Percentiles rank a stretch among this genome's conserved stretches.
Conservation (phyloP, 2,113 vertebrate species). For the Tupaia tana region DNA sequence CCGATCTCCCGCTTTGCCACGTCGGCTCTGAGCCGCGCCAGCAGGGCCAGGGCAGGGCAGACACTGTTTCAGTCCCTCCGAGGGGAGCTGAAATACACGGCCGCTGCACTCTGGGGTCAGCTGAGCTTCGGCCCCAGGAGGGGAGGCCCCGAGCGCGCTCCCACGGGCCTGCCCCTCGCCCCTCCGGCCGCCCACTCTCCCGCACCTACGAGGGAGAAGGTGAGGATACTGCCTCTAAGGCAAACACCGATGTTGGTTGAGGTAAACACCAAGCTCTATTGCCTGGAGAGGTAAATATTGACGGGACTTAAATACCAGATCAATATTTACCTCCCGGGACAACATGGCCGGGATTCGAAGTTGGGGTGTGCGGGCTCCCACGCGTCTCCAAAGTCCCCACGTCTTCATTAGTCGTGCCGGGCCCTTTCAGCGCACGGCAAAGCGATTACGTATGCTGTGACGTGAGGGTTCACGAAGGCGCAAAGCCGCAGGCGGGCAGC, state of each 20-base stretch:
- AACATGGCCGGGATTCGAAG: background rate
- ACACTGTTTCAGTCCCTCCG: too few species aligned
- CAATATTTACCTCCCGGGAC: background rate
- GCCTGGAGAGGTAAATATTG: slow-evolving; percentile 22
- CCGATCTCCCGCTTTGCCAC: too few species aligned
- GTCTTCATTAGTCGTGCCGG: background rate
- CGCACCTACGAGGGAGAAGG: too few species aligned
- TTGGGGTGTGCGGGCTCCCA: background rate
- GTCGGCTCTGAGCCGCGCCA: too few species aligned
- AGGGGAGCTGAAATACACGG: too few species aligned
- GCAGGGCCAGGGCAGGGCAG: too few species aligned
- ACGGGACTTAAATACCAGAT: background rate
- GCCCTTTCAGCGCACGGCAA: rapidly evolving
- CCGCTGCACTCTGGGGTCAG: too few species aligned
- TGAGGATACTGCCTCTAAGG: background rate
- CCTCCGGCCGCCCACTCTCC: rapidly evolving
- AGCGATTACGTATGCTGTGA: rapidly evolving
- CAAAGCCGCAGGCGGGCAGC: background rate
- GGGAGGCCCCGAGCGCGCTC: too few species aligned
- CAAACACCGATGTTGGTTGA: background rate
- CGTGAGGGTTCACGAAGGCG: rapidly evolving
- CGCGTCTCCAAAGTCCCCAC: rapidly evolving
- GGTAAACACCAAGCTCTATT: background rate
- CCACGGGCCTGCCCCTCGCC: too few species aligned
- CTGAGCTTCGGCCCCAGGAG: too few species aligned